phyloP scores from a whole-genome alignment of 2,888 invertebrate genomes.

The Invenusta paracnida region DNA sequence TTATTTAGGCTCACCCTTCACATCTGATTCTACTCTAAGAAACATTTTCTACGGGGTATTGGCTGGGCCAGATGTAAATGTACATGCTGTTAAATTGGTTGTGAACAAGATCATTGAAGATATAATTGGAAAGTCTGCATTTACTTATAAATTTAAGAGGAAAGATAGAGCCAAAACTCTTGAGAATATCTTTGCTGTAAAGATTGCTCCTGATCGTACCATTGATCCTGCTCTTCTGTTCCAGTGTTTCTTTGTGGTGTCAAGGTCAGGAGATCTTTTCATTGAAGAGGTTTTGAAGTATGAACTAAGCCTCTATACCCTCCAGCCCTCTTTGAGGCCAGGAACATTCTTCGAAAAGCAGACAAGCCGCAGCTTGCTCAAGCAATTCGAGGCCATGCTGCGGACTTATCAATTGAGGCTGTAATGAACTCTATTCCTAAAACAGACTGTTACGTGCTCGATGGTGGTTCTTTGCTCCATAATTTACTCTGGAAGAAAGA shows the following conservation, averaged over 20 bases:
- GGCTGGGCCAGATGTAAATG: not conserved
- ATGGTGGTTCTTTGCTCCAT: constrained; percentile 46
- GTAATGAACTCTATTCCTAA: no score
- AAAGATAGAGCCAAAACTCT: not conserved
- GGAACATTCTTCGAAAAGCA: not conserved
- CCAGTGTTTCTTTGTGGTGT: constrained; percentile 33
- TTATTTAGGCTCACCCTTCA: not conserved
- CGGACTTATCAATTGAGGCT: no score
- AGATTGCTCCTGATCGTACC: constrained; percentile 28
- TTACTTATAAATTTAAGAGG: not conserved
- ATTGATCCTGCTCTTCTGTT: constrained; percentile 40
- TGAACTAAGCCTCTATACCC: constrained; percentile 38
- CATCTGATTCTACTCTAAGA: not conserved
- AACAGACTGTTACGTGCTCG: constrained; percentile 44
- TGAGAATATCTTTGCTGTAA: not conserved
- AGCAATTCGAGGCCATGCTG: constrained; percentile 30
- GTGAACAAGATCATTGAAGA: not conserved
- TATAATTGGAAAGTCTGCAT: not conserved
- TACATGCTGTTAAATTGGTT: not conserved
- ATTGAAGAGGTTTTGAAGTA: constrained; percentile 27
- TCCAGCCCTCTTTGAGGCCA: constrained; percentile 40
- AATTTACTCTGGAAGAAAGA: constrained; percentile 44
- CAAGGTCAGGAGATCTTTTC: not conserved
- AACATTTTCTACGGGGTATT: not conserved
- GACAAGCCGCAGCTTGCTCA: constrained; percentile 28